Evolutionary conservation across 2,113 vertebrate species (phyloP).

Genomic region (Planiliza haematocheilus): DNA sequence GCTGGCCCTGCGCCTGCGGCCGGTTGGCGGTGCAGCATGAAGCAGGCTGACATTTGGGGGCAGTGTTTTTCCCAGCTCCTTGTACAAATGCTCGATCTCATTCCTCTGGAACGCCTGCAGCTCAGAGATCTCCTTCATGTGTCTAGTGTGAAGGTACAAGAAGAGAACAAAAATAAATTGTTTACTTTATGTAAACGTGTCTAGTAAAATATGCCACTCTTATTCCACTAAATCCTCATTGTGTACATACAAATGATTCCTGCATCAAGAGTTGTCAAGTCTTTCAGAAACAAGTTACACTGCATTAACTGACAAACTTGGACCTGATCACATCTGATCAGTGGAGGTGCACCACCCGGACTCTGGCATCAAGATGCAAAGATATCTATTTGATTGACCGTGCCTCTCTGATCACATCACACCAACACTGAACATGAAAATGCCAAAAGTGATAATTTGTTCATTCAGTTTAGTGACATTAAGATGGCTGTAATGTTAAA

Average conservation of each 20-base stretch:
- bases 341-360: too few relatives aligned
- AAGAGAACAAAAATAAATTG: conserved; percentile 1
- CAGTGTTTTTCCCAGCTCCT: conserved; percentile 90
- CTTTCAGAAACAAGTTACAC: too few relatives aligned
- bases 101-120: conserved; percentile 94
- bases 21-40: conserved; percentile 91
- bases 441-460: not conserved
- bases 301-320: too few relatives aligned
- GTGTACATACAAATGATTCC: too few relatives aligned
- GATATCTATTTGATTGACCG: too few relatives aligned
- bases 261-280: not conserved
- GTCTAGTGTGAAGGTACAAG: conserved; percentile 78
- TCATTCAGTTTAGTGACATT: not conserved
- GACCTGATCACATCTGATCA: not conserved
- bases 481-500: not conserved
- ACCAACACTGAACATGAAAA: not conserved
- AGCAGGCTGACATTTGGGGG: conserved; percentile 90
- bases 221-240: too few relatives aligned
- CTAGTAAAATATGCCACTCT: too few relatives aligned
- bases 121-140: conserved; percentile 97
- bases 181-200: too few relatives aligned
- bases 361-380: too few relatives aligned
- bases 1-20: conserved; percentile 90
- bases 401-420: not conserved
- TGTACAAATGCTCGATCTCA: conserved; percentile 93